Evolutionary conservation across 2,797 vertebrate species (phyloP).

Genomic region (Poecilia velifera): DNA sequence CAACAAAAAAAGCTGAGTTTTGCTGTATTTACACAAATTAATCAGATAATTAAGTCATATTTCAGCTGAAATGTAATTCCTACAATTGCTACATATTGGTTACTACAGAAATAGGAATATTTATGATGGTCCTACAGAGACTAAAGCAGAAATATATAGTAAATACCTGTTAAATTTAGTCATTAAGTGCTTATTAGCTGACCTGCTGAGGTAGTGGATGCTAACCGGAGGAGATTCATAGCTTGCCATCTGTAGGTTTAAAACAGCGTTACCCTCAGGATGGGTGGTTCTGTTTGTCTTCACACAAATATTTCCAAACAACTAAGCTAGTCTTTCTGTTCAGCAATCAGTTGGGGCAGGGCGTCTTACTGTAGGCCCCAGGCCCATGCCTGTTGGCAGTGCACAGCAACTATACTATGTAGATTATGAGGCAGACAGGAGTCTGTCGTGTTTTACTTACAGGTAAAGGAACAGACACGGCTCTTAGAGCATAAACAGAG

Average conservation of each 20-base stretch:
- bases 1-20: background rate
- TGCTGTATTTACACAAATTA: background rate
- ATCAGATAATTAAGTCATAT: background rate
- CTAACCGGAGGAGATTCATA: background rate
- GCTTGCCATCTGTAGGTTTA: background rate
- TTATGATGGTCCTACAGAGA: background rate
- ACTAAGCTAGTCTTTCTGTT: background rate
- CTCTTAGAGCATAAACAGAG: constrained; percentile 61
- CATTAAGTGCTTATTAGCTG: background rate
- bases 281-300: background rate
- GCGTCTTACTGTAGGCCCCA: background rate
- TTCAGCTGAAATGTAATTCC: background rate
- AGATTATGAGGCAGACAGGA: constrained; percentile 14
- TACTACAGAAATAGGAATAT: background rate
- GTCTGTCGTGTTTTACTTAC: constrained; percentile 7
- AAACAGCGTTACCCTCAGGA: background rate
- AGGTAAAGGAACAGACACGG: constrained; percentile 27
- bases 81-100: background rate
- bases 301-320: background rate
- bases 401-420: background rate
- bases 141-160: background rate
- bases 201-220: background rate
- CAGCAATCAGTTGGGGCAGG: background rate
- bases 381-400: background rate
- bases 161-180: background rate